phyloP scores from a whole-genome alignment of 2,113 vertebrate species.

The Sisor rabdophorus region DNA sequence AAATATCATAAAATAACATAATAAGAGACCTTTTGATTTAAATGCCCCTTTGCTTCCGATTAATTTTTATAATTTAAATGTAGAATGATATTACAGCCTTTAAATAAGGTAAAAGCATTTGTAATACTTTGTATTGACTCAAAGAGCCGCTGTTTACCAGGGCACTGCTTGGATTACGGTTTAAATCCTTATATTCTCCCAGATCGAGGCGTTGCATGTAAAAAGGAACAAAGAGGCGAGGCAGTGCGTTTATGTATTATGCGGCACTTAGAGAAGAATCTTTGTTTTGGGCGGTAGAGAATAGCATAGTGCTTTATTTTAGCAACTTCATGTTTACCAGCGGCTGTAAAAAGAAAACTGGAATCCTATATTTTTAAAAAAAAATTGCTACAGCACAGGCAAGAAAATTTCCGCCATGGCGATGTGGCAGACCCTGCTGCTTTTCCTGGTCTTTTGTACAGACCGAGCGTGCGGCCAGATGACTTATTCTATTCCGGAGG shows the following conservation, averaged over 20 bases:
- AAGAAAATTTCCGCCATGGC: too few species aligned
- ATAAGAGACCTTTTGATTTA: background rate
- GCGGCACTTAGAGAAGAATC: too few species aligned
- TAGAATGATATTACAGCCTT: background rate
- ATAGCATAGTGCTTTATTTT: background rate
- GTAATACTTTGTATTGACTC: slow-evolving; percentile 50
- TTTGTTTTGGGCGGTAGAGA: too few species aligned
- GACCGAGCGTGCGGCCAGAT: slow-evolving; percentile 53
- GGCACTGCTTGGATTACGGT: slow-evolving; percentile 43
- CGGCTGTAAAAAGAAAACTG: background rate
- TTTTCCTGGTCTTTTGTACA: slow-evolving; percentile 27
- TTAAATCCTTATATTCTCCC: background rate
- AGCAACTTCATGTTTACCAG: too few species aligned
- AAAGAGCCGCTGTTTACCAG: slow-evolving; percentile 53
- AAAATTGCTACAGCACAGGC: too few species aligned
- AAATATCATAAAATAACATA: too few species aligned
- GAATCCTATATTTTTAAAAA: too few species aligned
- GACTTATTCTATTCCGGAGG: slow-evolving; percentile 67
- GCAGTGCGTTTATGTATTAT: background rate
- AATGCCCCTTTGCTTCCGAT: background rate
- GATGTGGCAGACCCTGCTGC: slow-evolving; percentile 52
- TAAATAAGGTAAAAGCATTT: background rate
- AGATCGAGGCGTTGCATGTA: slow-evolving; percentile 26
- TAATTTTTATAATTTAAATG: too few species aligned
- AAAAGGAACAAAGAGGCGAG: slow-evolving; percentile 49